Percentiles rank a stretch among this genome's conserved stretches.
phyloP scores from a whole-genome alignment of 1,140 invertebrate species.

The Ceratina japonica region DNA sequence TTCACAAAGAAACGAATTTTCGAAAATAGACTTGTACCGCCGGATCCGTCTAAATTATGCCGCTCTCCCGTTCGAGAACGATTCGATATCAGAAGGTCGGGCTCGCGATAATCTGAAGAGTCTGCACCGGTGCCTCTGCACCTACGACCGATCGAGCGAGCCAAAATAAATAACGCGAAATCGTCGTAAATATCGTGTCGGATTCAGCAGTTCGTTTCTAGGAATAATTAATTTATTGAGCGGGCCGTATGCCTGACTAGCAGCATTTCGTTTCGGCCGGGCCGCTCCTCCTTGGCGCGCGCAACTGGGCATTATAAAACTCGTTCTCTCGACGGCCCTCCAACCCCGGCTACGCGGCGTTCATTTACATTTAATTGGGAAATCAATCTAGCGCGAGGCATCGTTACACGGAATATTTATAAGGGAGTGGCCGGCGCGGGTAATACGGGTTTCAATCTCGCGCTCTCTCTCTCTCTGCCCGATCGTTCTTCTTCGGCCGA shows the following conservation, averaged over 20 bases:
- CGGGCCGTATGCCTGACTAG: conserved; percentile 48
- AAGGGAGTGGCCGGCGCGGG: conserved; percentile 48
- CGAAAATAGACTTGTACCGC: neutral
- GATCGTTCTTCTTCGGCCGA: conserved; percentile 30
- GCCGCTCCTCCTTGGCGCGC: conserved; percentile 24
- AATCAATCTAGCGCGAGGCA: conserved; percentile 62
- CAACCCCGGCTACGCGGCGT: conserved; percentile 26
- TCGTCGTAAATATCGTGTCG: conserved; percentile 66
- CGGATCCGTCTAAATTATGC: too few species aligned
- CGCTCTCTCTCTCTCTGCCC: conserved; percentile 2
- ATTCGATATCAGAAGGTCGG: neutral
- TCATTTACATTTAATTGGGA: conserved; percentile 67
- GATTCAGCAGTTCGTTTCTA: neutral
- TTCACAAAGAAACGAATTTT: neutral
- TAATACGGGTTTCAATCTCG: conserved; percentile 58
- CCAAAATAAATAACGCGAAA: conserved; percentile 68
- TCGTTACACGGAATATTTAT: conserved; percentile 66
- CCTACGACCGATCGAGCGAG: conserved; percentile 68
- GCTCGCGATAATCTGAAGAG: neutral
- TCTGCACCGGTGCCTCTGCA: conserved; percentile 23
- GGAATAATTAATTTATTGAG: conserved; percentile 64
- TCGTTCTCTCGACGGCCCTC: neutral
- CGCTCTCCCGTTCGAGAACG: neutral
- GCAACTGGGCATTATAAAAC: conserved; percentile 54
- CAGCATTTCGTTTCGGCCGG: conserved; percentile 20